phyloP scores from a whole-genome alignment of 2,113 vertebrate genomes.

The Corydoras sp. region DNA sequence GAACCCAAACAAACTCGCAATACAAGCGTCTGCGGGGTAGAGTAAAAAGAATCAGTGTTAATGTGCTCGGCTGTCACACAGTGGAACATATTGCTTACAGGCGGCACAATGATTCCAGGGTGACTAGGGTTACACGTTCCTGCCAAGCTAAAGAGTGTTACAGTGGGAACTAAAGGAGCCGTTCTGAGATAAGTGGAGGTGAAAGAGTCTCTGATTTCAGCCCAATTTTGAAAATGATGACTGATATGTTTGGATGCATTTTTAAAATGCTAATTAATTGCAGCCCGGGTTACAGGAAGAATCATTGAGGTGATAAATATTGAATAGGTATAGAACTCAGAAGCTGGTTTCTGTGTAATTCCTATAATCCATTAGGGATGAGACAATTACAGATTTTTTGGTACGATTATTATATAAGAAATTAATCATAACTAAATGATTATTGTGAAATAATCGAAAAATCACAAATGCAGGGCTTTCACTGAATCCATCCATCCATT shows the following conservation, averaged over 20 bases:
- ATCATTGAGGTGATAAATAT: conserved; percentile 73
- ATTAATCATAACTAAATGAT: too few relatives aligned
- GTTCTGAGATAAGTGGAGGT: conserved; percentile 58
- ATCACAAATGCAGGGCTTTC: too few relatives aligned
- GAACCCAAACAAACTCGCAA: conserved; percentile 70
- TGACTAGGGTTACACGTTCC: conserved; percentile 88
- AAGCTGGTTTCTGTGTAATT: too few relatives aligned
- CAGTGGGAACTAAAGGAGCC: conserved; percentile 75
- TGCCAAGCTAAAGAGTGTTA: conserved; percentile 82
- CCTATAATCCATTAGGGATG: too few relatives aligned
- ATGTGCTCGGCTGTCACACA: conserved; percentile 78
- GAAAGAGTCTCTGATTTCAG: conserved; percentile 78
- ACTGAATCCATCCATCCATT: too few relatives aligned
- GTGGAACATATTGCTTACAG: conserved; percentile 89
- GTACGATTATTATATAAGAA: too few relatives aligned
- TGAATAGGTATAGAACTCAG: conserved; percentile 58
- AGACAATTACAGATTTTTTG: too few relatives aligned
- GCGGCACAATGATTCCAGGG: conserved; percentile 74
- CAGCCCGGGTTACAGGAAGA: too few relatives aligned
- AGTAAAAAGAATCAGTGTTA: conserved; percentile 84
- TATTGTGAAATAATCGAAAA: too few relatives aligned
- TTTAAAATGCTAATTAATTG: conserved; percentile 88
- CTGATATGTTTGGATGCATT: conserved; percentile 80
- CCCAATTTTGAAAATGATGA: conserved; percentile 73
- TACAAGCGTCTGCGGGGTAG: conserved; percentile 73